phyloP scores from a whole-genome alignment of 2,888 invertebrate species.

The Tachystola acroxantha region DNA sequence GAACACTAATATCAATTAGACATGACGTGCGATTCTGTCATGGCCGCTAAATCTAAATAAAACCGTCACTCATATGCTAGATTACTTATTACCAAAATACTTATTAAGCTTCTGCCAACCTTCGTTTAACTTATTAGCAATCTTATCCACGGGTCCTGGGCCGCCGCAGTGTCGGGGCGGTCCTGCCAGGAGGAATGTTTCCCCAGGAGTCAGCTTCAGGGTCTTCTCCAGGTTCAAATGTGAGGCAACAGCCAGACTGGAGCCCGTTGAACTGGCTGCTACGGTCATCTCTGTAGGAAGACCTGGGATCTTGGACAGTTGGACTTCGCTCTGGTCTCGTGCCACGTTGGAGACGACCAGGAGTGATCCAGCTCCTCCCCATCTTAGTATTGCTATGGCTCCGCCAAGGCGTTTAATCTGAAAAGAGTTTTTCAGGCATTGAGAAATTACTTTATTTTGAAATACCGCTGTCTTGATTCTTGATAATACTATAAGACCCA shows the following conservation, averaged over 20 bases:
- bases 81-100: constrained; percentile 49
- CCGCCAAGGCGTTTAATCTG: constrained; percentile 78
- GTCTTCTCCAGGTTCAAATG: constrained; percentile 45
- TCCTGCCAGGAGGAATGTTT: constrained; percentile 53
- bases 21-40: too few relatives aligned
- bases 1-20: too few relatives aligned
- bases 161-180: constrained; percentile 63
- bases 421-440: constrained; percentile 15
- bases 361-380: constrained; percentile 60
- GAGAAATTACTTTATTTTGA: too few relatives aligned
- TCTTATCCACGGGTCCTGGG: constrained; percentile 68
- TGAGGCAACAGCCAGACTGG: constrained; percentile 42
- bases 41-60: too few relatives aligned
- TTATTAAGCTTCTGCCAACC: constrained; percentile 72
- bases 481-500: too few relatives aligned
- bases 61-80: too few relatives aligned
- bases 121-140: constrained; percentile 60
- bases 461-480: too few relatives aligned
- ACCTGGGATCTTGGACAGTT: constrained; percentile 62
- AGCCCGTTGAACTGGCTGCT: constrained; percentile 50
- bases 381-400: constrained; percentile 50
- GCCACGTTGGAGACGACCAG: constrained; percentile 69
- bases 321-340: constrained; percentile 48
- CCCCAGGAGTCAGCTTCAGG: constrained; percentile 50
- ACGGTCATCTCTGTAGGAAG: constrained; percentile 57